phyloP scores from a whole-genome alignment of 2,113 vertebrate species.

The Cryptoleucopteryx plumbea region DNA sequence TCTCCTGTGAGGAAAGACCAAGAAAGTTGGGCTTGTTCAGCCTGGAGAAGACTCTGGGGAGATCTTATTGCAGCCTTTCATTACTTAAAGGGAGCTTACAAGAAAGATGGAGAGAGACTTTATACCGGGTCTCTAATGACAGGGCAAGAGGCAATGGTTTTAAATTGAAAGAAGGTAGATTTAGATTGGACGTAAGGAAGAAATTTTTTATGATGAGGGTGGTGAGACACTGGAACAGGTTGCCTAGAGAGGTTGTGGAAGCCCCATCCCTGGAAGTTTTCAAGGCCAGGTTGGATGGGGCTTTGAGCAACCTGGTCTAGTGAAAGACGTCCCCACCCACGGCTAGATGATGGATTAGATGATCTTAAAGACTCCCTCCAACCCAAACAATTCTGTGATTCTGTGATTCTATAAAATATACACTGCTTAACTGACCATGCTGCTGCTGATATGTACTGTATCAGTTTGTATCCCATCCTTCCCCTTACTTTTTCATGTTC shows the following conservation, averaged over 20 bases:
- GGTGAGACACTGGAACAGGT: background rate
- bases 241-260: background rate
- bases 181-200: background rate
- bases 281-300: accelerated
- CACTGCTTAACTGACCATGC: background rate
- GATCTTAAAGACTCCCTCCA: background rate
- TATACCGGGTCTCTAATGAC: background rate
- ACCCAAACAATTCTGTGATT: background rate
- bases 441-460: background rate
- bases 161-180: background rate
- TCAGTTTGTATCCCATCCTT: background rate
- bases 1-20: background rate
- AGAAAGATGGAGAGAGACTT: background rate
- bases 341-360: background rate
- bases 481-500: background rate
- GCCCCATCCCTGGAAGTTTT: background rate
- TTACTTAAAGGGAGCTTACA: background rate
- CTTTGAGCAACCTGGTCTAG: background rate
- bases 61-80: background rate
- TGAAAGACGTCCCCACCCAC: background rate
- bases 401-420: background rate
- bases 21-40: background rate
- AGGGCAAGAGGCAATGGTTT: background rate
- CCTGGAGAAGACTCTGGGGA: background rate
- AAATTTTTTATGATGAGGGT: background rate